A percentile compares a stretch with the other conserved stretches of the same genome.
Conservation (phyloP, 2,797 vertebrate genomes). For the Acipenser ruthenus region DNA sequence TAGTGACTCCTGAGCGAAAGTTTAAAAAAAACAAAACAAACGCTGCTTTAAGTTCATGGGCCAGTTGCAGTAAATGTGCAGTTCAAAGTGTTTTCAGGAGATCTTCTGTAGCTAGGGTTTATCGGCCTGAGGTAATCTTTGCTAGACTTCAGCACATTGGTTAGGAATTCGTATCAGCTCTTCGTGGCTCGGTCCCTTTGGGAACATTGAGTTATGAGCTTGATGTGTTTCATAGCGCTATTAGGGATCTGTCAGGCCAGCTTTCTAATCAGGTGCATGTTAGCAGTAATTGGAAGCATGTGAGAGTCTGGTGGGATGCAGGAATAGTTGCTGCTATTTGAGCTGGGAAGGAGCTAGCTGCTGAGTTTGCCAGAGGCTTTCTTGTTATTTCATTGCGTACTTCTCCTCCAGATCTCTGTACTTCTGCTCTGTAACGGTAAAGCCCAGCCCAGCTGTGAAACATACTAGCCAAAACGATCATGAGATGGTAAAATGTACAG, state of each 20-base stretch:
- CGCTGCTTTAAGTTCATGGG: no score
- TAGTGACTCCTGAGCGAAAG: no score
- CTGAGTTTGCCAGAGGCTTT: slow-evolving; percentile 7
- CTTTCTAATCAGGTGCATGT: slow-evolving; percentile 40
- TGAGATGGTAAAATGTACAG: slow-evolving; percentile 25
- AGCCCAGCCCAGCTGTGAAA: neutral
- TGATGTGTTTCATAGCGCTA: slow-evolving; percentile 24
- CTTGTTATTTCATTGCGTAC: slow-evolving; percentile 2
- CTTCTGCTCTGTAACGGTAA: slow-evolving; percentile 9
- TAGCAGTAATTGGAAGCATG: slow-evolving; percentile 42
- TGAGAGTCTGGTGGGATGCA: slow-evolving; percentile 25
- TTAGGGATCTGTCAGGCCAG: slow-evolving; percentile 29
- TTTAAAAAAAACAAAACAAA: no score
- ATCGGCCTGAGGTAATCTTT: no score
- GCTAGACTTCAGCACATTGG: no score
- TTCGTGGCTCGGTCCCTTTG: neutral
- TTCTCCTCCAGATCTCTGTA: slow-evolving; percentile 4
- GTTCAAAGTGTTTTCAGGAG: no score
- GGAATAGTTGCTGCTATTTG: slow-evolving; percentile 5
- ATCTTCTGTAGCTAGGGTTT: no score
- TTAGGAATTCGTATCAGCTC: no score
- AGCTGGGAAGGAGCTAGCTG: slow-evolving; percentile 1
- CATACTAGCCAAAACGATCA: slow-evolving; percentile 2
- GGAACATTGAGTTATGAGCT: slow-evolving; percentile 26
- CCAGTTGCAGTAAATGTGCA: no score